Percentiles rank a stretch among this genome's conserved stretches.
These are phyloP conservation scores for Hirudo medicinalis DNA, from an alignment of 1,140 invertebrate species.

Conservation along the genomic window DNA sequence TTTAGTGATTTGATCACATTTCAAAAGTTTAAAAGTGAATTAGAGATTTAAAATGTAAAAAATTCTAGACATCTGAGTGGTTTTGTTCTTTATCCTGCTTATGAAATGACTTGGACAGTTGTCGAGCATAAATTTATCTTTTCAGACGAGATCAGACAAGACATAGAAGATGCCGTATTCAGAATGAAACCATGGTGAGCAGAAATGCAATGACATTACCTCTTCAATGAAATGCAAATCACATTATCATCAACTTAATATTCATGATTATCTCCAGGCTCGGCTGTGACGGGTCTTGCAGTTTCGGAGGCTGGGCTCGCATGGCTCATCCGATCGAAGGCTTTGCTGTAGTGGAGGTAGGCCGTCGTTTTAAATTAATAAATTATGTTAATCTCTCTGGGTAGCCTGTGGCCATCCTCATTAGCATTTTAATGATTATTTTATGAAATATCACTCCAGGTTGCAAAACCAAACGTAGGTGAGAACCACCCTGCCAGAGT, in stretches of 20 bases:
- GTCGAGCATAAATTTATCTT: slow-evolving; percentile 23
- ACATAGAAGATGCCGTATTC: slow-evolving; percentile 90
- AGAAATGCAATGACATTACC: neutral
- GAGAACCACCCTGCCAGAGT: slow-evolving; percentile 88
- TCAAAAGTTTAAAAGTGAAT: too few relatives aligned
- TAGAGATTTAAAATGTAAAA: too few relatives aligned
- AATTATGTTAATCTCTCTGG: too few relatives aligned
- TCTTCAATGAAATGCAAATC: neutral
- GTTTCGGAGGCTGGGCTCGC: slow-evolving; percentile 92
- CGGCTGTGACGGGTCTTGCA: slow-evolving; percentile 68
- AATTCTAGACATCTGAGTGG: too few relatives aligned
- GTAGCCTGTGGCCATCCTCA: too few relatives aligned
- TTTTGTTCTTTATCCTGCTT: too few relatives aligned
- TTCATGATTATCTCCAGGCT: slow-evolving; percentile 45
- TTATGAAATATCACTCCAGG: slow-evolving; percentile 30
- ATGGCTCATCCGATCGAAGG: slow-evolving; percentile 90
- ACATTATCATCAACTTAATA: neutral
- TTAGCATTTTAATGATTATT: too few relatives aligned
- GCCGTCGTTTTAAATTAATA: neutral
- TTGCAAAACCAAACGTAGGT: slow-evolving; percentile 53
- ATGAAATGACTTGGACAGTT: too few relatives aligned
- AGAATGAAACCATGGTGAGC: slow-evolving; percentile 77
- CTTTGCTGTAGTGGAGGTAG: slow-evolving; percentile 80
- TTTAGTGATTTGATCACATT: too few relatives aligned
- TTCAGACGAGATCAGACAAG: slow-evolving; percentile 89